Percentiles rank a stretch among this genome's conserved stretches.
phyloP scores from a whole-genome alignment of 2,888 invertebrate species.

The Campoplex nolae region DNA sequence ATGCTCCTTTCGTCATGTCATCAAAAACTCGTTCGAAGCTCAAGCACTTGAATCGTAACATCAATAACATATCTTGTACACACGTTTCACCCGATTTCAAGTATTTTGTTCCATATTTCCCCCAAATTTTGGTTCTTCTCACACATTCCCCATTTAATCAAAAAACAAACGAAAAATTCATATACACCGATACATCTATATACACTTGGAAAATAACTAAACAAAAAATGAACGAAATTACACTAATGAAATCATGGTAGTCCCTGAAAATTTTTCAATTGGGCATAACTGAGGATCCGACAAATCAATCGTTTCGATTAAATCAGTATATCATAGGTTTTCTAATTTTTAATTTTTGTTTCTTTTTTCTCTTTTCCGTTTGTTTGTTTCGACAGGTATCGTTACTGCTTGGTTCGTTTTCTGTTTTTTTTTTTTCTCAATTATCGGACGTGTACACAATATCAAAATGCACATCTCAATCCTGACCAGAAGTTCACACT shows the following conservation, averaged over 20 bases:
- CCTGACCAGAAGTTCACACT: conserved; percentile 36
- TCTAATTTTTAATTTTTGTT: conserved; percentile 33
- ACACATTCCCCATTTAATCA: conserved; percentile 56
- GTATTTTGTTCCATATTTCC: conserved; percentile 29
- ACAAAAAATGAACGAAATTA: conserved; percentile 16
- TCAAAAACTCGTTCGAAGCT: conserved; percentile 55
- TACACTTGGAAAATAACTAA: conserved; percentile 55
- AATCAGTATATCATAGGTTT: conserved; percentile 54
- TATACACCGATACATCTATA: conserved; percentile 69
- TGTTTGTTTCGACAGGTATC: conserved; percentile 28
- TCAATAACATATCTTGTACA: conserved; percentile 59
- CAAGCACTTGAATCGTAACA: conserved; percentile 52
- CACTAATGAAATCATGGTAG: conserved; percentile 11
- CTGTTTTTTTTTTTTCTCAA: neutral
- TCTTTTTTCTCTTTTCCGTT: neutral
- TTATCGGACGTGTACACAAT: conserved; percentile 48
- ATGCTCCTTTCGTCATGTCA: conserved; percentile 51
- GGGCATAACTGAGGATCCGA: conserved; percentile 11
- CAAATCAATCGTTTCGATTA: conserved; percentile 46
- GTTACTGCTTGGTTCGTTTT: conserved; percentile 18
- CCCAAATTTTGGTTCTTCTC: conserved; percentile 26
- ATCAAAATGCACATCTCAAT: conserved; percentile 59
- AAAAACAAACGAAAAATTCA: conserved; percentile 66
- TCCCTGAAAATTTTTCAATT: conserved; percentile 25
- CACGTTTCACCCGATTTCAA: conserved; percentile 23